A percentile compares a stretch with the other conserved stretches of the same genome.
phyloP scores from a whole-genome alignment of 2,888 invertebrate species.

The Alviniconcha strummeri region DNA sequence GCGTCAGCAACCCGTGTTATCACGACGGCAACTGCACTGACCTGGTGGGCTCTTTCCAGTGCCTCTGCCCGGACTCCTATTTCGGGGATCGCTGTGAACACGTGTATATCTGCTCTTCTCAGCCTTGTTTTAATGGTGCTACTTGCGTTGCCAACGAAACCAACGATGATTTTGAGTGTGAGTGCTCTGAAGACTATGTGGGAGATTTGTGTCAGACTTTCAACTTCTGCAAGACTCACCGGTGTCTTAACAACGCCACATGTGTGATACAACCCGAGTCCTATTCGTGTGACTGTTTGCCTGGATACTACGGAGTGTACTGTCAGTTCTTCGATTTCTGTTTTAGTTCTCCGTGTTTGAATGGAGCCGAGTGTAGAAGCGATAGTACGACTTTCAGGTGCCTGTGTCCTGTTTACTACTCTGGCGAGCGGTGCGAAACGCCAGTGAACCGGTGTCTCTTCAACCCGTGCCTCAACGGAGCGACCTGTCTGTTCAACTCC shows the following conservation, averaged over 20 bases:
- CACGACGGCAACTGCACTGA: constrained; percentile 53
- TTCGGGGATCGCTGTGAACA: constrained; percentile 60
- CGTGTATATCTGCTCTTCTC: constrained; percentile 53
- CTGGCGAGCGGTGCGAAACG: constrained; percentile 58
- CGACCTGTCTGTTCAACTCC: constrained; percentile 53
- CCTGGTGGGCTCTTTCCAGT: constrained; percentile 49
- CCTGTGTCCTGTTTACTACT: constrained; percentile 53
- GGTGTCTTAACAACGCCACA: constrained; percentile 59
- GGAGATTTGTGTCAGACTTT: constrained; percentile 62
- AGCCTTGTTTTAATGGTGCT: constrained; percentile 66
- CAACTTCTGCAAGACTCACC: constrained; percentile 55
- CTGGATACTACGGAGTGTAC: constrained; percentile 57
- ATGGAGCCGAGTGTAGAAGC: constrained; percentile 53
- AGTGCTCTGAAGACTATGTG: constrained; percentile 54
- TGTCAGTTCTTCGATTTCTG: constrained; percentile 63
- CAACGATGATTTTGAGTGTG: constrained; percentile 55
- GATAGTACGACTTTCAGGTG: constrained; percentile 50
- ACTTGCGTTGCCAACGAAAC: constrained; percentile 51
- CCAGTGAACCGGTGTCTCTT: constrained; percentile 73
- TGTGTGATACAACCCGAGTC: constrained; percentile 51
- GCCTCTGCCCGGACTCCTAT: constrained; percentile 50
- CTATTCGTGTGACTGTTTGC: constrained; percentile 55
- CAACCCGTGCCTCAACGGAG: constrained; percentile 72
- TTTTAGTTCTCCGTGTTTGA: constrained; percentile 50
- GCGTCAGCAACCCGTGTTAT: constrained; percentile 53